Conservation (phyloP, 2,113 vertebrate species). For the Pipa parva region DNA sequence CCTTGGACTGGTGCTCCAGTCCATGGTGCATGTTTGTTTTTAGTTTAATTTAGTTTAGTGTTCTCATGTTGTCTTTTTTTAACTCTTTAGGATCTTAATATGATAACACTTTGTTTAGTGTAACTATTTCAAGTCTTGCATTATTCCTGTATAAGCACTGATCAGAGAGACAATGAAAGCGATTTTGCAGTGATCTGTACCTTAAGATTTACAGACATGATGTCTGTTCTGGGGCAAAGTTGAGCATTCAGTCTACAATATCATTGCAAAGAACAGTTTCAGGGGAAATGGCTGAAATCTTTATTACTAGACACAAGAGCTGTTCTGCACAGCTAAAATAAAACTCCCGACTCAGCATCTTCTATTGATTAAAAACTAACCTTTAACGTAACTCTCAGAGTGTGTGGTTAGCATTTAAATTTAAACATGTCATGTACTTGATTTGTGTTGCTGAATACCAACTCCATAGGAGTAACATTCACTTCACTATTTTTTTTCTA, state of each 20-base stretch:
- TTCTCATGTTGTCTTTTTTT: too few relatives aligned
- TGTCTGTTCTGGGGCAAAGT: slow-evolving; percentile 68
- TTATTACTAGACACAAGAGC: slow-evolving; percentile 68
- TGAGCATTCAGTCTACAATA: slow-evolving; percentile 69
- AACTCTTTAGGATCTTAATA: too few relatives aligned
- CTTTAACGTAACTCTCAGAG: slow-evolving; percentile 93
- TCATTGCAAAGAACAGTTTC: slow-evolving; percentile 85
- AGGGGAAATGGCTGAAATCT: slow-evolving; percentile 66
- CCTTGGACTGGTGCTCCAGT: too few relatives aligned
- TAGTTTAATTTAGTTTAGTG: too few relatives aligned
- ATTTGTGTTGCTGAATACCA: slow-evolving; percentile 78
- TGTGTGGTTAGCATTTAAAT: slow-evolving; percentile 85
- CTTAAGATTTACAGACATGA: slow-evolving; percentile 60
- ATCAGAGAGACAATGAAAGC: too few relatives aligned
- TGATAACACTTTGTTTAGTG: too few relatives aligned
- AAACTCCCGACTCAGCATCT: slow-evolving; percentile 95
- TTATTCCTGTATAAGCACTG: background rate
- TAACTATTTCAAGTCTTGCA: background rate
- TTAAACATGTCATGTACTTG: slow-evolving; percentile 82
- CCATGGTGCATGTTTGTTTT: too few relatives aligned
- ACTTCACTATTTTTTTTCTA: slow-evolving; percentile 63
- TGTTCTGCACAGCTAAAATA: slow-evolving; percentile 77
- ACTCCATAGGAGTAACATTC: slow-evolving; percentile 76
- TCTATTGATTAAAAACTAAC: slow-evolving; percentile 99
- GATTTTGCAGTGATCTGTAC: too few relatives aligned